Conservation (phyloP, 2,888 invertebrate genomes). For the Prosopocoilus inquinatus region DNA sequence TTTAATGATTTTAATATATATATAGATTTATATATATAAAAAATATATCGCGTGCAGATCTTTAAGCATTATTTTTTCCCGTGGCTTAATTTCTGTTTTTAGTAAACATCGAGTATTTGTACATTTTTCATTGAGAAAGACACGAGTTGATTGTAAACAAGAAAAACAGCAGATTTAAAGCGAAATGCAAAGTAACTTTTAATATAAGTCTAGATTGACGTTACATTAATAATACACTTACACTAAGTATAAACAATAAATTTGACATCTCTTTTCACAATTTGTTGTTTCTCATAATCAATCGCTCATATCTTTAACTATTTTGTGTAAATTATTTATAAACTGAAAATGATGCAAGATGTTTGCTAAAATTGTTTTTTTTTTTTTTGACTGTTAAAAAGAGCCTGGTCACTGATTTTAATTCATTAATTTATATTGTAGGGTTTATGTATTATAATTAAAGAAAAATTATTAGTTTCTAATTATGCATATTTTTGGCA, state of each 20-base stretch:
- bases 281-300: background rate
- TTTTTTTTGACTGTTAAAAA: constrained; percentile 2
- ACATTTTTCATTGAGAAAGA: background rate
- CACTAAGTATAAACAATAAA: too few species aligned
- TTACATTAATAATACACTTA: too few species aligned
- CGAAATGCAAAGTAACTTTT: too few species aligned
- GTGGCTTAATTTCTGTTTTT: background rate
- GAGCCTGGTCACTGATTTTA: constrained; percentile 1
- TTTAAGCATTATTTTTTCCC: constrained; percentile 10
- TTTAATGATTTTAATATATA: background rate
- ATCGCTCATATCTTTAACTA: background rate
- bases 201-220: too few species aligned
- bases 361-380: background rate
- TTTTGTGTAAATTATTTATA: too few species aligned
- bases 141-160: background rate
- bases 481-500: background rate
- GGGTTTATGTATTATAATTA: constrained; percentile 2
- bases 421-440: background rate
- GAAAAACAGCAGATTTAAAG: background rate
- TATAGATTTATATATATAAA: constrained; percentile 12
- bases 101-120: background rate
- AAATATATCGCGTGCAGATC: constrained; percentile 22
- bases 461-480: background rate
- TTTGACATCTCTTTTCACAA: background rate
- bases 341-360: background rate